phyloP scores from a whole-genome alignment of 2,797 vertebrate genomes.

The Nannoperca obscura region DNA sequence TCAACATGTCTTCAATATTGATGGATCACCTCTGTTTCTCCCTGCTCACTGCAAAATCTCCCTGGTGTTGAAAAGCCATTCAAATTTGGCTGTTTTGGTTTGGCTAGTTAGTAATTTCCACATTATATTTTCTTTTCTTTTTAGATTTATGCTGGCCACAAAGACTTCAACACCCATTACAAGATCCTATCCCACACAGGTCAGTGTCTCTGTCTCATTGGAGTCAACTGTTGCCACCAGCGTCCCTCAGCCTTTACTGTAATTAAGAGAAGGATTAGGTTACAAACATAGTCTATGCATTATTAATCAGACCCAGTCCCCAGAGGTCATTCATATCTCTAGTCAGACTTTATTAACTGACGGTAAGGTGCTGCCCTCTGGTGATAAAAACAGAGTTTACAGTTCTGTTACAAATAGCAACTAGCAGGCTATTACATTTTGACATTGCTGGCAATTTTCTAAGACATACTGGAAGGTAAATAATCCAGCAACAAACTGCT shows the following conservation, averaged over 20 bases:
- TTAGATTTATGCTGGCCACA: slow-evolving; percentile 28
- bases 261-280: slow-evolving; percentile 51
- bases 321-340: slow-evolving; percentile 29
- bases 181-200: slow-evolving; percentile 29
- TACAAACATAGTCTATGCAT: slow-evolving; percentile 57
- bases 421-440: background rate
- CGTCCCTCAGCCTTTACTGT: slow-evolving; percentile 26
- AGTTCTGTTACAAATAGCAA: background rate
- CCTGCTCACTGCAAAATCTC: background rate
- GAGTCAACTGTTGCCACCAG: slow-evolving; percentile 1
- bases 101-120: background rate
- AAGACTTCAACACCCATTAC: background rate
- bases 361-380: slow-evolving; percentile 56
- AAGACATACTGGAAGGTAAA: background rate
- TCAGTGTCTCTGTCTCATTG: slow-evolving; percentile 23
- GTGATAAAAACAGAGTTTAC: slow-evolving; percentile 19
- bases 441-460: background rate
- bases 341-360: background rate
- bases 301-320: slow-evolving; percentile 49
- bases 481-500: background rate
- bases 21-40: background rate
- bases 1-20: background rate
- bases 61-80: background rate
- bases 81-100: background rate
- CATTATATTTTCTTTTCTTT: slow-evolving; percentile 1